These are phyloP conservation scores for Barnardius zonarius DNA, from an alignment of 2,113 vertebrate genomes.

Conservation along the genomic window DNA sequence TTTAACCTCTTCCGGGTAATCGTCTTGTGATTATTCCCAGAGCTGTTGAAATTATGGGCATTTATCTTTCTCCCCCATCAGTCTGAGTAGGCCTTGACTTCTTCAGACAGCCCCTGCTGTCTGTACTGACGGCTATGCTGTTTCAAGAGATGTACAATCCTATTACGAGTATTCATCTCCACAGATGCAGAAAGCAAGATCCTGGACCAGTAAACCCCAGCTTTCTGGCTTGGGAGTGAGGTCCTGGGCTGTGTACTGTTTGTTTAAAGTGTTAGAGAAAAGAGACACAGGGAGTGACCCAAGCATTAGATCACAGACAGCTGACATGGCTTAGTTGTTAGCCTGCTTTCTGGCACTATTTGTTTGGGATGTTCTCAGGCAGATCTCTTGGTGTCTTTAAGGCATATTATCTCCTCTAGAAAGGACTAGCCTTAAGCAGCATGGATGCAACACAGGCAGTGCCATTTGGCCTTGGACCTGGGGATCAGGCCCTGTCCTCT, in stretches of 20 bases:
- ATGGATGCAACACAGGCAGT: neutral
- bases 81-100: neutral
- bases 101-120: neutral
- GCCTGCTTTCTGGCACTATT: neutral
- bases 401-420: neutral
- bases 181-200: neutral
- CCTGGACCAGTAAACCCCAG: neutral
- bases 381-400: neutral
- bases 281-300: neutral
- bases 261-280: neutral
- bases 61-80: neutral
- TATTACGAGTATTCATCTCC: neutral
- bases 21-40: neutral
- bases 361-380: neutral
- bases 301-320: neutral
- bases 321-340: neutral
- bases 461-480: neutral
- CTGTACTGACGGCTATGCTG: neutral
- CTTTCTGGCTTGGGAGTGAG: neutral
- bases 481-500: neutral
- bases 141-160: neutral
- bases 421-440: neutral
- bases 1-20: slow-evolving; percentile 59
- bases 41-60: neutral
- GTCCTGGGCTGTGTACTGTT: neutral